Base-by-base conservation (phyloP, 2,797 vertebrate species). In the Passerculus sandwichensis region DNA sequence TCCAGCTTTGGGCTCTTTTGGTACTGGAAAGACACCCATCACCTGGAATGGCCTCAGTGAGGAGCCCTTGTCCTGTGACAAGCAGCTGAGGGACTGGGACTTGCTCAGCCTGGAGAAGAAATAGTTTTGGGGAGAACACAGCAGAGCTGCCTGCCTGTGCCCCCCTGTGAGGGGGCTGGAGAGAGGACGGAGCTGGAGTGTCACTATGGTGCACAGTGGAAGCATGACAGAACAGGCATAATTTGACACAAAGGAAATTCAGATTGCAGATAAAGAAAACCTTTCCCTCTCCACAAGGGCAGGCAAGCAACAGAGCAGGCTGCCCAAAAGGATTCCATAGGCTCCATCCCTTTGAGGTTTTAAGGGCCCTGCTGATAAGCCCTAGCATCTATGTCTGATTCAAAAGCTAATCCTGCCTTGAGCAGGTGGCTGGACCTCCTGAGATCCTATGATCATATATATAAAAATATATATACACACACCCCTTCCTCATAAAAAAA, bases 161-260 rank as follows among this genome's bases (percentile, higher is more conserved):
- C 17, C 32, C 36, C 7, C 12, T 25, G 32, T 0, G 0, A 64
- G 20, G 9, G 13, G 6, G 15, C 3, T 20, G 59, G 57, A 59
- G 32, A 79, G 23, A 62, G 7, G 18, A 76, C 15, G 14, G 14
- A 83, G 29, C 15, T 10, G 4, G 14, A 30, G 20, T 17, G 17
- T 30, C 57, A 51, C 48, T 40, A 26, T 2, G 2, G 19, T 14
- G 10, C 13, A 9, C 0, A 2, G 27, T 29, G 6, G 38, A 22
- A 88, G 5, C n/a, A 66, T 5, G 4, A 40, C 15, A 66, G 3
- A 61, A 42, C 7, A 69, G 20, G 30, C 3, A 2, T 40, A 22
- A 61, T 1, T 26, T 71, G 54, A 48, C 47, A 82, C n/a, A 86
- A 59, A 73, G 40, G 17, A 77, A 26, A 22, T 17, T 54, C 64